Base-by-base conservation (phyloP, 2,888 invertebrate genomes). In the Hermaeophaga mercurialis region DNA sequence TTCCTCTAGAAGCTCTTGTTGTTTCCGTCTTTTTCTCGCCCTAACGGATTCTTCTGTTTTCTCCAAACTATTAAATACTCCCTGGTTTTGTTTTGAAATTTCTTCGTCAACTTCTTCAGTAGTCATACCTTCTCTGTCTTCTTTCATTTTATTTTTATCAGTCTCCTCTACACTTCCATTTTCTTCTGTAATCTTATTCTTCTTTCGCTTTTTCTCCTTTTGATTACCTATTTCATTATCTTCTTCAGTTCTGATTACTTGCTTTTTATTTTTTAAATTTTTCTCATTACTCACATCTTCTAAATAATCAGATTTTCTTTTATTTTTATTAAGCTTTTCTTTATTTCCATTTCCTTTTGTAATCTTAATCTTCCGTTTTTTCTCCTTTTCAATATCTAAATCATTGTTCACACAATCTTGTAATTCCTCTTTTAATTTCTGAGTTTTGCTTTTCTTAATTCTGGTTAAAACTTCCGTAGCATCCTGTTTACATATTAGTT, bases 21-120 rank as follows among this genome's bases (percentile, higher is more conserved):
- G 80, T 68, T 84, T 88, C 71, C 85, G 83, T 61, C 80, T 82
- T 71, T 89, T 90, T 66, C 83, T 78, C 69, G 85, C 83, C 1
- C 89, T 80, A 50, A 84, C 86, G 0, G 89, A 89, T 64, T 69
- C 78, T 69, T 65, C 75, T 69, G 50, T 69, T 57, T 62, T 76
- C 76, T 34, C 74, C n/a, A n/a, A n/a, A n/a, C n/a, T n/a, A n/a
- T n/a, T n/a, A n/a, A n/a, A n/a, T n/a, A n/a, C n/a, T n/a, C n/a
- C n/a, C n/a, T n/a, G n/a, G n/a, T n/a, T n/a, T 58, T 68, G 70
- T 61, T 70, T 34, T 45, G 28, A 24, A 9, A 33, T 28, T 46
- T 17, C 26, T 11, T 47, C 36, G 15, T 47, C 54, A 22, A 11
- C 28, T 8, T 54, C 28, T 11, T 39, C 33, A 36, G 19, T n/a